Base-by-base conservation (phyloP, 2,113 vertebrate species). In the Zosterops borbonicus region DNA sequence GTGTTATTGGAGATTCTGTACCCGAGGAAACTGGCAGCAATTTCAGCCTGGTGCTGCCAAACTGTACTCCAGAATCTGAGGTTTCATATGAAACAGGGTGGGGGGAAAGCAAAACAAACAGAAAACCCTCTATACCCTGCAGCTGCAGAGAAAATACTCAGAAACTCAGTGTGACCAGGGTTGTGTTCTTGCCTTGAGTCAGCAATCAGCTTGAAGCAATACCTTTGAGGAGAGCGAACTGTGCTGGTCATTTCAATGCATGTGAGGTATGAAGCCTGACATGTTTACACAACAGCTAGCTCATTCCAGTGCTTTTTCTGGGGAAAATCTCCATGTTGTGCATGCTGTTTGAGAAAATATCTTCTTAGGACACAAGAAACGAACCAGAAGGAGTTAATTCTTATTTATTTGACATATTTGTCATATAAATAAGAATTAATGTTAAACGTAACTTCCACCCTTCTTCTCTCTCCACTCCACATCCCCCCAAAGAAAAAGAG, bases 191-290 rank as follows among this genome's bases (percentile, higher is more conserved):
- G 94, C 91, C 93, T 94, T 85, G 91, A 95, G 89, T 96, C 93
- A 96, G 94, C 81, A 83, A 84, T 95, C 92, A 91, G 92, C 91
- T 95, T 91, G 94, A 85, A 95, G 94, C 87, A 96, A 95, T 96
- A 95, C 81, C 89, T 94, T 89, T 91, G 87, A 94, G 91, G 62
- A 55, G 76, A 74, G 71, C 0, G 5, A 92, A 42, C 79, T 87
- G 88, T 59, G 56, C 71, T 44, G 85, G 82, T 88, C 59, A 19
- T 83, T 86, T 83, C 82, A 79, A 2, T 77, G 82, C 47, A 10
- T 81, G 68, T 35, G 82, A 89, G 68, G 55, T 68, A 9, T 74
- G 93, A 88, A 95, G 90, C 58, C 82, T 74, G 90, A 71, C 79
- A 44, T 80, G 79, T 83, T 96, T 89, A 55, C 76, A 52, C 47